These are phyloP conservation scores for Mastomys natalensis DNA, from an alignment of 2,113 vertebrate species.

Conservation along the genomic window DNA sequence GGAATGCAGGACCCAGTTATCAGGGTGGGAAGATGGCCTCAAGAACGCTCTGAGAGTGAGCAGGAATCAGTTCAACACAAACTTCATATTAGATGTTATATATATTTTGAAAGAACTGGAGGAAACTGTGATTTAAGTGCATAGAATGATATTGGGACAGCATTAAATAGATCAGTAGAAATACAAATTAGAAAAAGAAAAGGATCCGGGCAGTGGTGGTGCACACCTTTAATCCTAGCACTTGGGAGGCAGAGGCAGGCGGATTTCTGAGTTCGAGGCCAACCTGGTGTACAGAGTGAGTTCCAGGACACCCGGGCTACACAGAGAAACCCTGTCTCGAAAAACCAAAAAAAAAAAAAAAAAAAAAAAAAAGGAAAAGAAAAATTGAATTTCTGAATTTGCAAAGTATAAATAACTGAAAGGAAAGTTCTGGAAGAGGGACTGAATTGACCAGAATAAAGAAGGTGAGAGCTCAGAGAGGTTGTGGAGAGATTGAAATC, in stretches of 20 bases:
- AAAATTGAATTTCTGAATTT: slow-evolving; percentile 40
- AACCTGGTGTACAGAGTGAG: too few relatives aligned
- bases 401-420: not conserved
- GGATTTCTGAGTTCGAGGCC: too few relatives aligned
- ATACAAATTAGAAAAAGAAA: not conserved
- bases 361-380: not conserved
- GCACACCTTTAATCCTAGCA: too few relatives aligned
- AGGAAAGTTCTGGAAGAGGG: not conserved
- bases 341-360: too few relatives aligned
- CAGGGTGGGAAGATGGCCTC: too few relatives aligned
- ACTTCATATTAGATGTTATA: not conserved
- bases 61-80: not conserved
- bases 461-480: not conserved
- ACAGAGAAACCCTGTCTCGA: too few relatives aligned
- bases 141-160: not conserved
- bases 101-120: not conserved
- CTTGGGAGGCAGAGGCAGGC: too few relatives aligned
- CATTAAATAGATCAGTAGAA: not conserved
- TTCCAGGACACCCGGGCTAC: too few relatives aligned
- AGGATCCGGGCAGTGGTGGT: too few relatives aligned
- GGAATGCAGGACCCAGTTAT: not conserved
- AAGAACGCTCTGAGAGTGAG: not conserved
- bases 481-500: not conserved
- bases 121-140: not conserved
- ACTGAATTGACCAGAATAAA: not conserved